phyloP scores from a whole-genome alignment of 37 sponge, comb jelly and placozoan genomes.

The Oopsacas minuta region DNA sequence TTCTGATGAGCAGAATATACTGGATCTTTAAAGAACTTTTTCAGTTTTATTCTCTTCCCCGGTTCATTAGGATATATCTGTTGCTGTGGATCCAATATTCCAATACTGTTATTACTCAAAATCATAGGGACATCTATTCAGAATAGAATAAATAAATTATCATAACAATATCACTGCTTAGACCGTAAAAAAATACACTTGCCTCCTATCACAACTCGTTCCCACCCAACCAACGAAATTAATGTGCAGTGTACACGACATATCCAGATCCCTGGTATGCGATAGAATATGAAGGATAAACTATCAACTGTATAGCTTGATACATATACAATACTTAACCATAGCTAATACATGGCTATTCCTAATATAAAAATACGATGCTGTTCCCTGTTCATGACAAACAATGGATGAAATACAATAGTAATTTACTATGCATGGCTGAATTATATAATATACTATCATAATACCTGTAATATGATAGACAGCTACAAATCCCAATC shows the following conservation, averaged over 20 bases:
- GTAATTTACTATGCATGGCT: neutral
- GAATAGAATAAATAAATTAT: too few species aligned
- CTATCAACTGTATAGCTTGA: too few species aligned
- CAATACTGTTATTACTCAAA: conserved; percentile 44
- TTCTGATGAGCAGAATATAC: neutral
- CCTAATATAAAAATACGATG: neutral
- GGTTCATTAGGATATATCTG: conserved; percentile 7
- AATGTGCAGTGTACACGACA: too few species aligned
- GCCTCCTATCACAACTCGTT: too few species aligned
- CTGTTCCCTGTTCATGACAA: neutral
- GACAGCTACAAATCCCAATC: neutral
- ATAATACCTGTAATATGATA: neutral
- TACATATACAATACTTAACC: too few species aligned
- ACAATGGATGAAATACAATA: neutral
- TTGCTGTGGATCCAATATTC: conserved; percentile 51
- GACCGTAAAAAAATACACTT: too few species aligned
- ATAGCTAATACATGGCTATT: neutral
- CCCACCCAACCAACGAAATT: too few species aligned
- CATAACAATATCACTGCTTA: too few species aligned
- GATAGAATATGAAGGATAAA: too few species aligned
- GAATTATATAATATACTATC: neutral
- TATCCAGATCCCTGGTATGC: too few species aligned
- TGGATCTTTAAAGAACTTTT: neutral
- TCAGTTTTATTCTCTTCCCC: neutral
- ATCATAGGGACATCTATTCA: conserved; percentile 58